Evolutionary conservation across 2,797 vertebrate genomes (phyloP).

Genomic region (Smutsia temminckii): DNA sequence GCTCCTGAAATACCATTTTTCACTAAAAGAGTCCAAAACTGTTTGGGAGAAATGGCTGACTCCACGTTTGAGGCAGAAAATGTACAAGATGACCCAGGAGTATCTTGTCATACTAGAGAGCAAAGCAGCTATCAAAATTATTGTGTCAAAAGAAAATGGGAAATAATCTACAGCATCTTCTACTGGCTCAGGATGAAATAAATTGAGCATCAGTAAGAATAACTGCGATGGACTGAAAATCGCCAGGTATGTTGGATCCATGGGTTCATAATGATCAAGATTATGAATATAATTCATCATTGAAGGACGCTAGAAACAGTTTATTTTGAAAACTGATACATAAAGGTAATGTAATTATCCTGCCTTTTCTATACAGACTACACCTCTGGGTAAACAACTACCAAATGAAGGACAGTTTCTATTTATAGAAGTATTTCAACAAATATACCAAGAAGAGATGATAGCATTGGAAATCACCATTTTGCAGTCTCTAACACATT

Average conservation of each 20-base stretch:
- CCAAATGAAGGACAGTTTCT: background rate
- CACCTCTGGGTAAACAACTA: background rate
- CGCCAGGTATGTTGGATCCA: background rate
- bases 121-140: background rate
- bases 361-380: background rate
- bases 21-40: background rate
- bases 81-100: background rate
- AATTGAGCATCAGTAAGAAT: background rate
- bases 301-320: background rate
- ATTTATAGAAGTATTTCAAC: background rate
- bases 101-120: background rate
- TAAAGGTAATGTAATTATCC: background rate
- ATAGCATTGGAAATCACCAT: background rate
- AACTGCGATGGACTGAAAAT: background rate
- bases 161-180: background rate
- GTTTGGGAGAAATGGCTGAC: background rate
- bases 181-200: background rate
- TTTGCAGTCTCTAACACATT: background rate
- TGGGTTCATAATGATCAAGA: background rate
- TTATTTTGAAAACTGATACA: conserved; percentile 8
- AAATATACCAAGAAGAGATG: background rate
- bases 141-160: background rate
- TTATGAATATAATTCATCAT: background rate
- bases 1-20: background rate
- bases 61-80: background rate